Base-by-base conservation (phyloP, 2,888 invertebrate species). In the Pseudococcus jackbeardsleyi region DNA sequence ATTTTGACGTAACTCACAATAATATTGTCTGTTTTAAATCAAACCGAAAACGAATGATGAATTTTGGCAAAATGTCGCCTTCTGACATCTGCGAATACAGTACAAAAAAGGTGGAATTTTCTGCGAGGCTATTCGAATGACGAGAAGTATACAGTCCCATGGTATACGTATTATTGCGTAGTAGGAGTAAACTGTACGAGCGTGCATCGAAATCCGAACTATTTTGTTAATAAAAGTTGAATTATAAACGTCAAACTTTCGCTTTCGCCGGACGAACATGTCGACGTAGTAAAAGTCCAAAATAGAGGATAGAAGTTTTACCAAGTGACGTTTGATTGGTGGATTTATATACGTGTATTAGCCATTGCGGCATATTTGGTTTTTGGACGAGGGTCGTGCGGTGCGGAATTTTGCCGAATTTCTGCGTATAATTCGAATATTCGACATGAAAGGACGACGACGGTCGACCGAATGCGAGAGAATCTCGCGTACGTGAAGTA, bases 221-320 rank as follows among this genome's bases (percentile, higher is more conserved):
- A 82, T 82, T 82, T 82, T 42, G 79, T 82, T 82, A 82, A 46
- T 82, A 82, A 82, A 82, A 82, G 79, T 82, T 82, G 79, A 82
- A 82, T 82, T 82, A 82, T 82, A 82, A 46, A 82, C 79, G 79
- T 82, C 79, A 82, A 82, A 82, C 79, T 82, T 82, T 82, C 19
- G 46, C 79, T 46, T 82, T 46, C 19, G 46, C 22, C 79, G 72
- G 46, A 82, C 79, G 19, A 82, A 46, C n/a, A 82, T n/a, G 79
- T 46, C 22, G 22, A 19, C 11, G 3, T 42, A 46, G 79, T 26
- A 46, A 33, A 72, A 72, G 72, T 72, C 72, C 15, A 72, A 72
- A 46, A 82, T 82, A 46, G 46, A 82, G 19, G 46, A 82, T 42
- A 42, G 79, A 82, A 82, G 42, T 46, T 46, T 82, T 19, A 46